A percentile compares a stretch with the other conserved stretches of the same genome.
Conservation (phyloP, 2,797 vertebrate genomes). For the Myotis myotis region DNA sequence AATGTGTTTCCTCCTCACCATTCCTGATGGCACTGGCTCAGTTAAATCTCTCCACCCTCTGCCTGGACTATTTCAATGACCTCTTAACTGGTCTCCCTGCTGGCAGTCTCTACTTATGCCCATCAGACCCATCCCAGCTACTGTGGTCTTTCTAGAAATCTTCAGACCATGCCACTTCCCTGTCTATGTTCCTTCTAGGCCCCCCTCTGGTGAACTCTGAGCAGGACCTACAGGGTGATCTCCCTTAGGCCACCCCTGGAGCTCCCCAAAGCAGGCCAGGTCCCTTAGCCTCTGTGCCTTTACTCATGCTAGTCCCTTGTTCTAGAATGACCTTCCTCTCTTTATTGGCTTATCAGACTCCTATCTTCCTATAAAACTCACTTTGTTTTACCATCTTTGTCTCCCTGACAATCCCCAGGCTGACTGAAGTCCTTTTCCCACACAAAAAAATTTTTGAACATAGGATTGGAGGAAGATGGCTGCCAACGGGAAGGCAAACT, state of each 20-base stretch:
- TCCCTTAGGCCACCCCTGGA: background rate
- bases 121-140: background rate
- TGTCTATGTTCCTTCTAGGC: background rate
- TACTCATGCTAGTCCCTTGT: background rate
- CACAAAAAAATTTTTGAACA: background rate
- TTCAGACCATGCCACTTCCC: background rate
- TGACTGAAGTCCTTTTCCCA: background rate
- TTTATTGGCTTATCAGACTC: background rate
- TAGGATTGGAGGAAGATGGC: no score
- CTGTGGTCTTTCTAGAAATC: background rate
- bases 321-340: background rate
- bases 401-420: background rate
- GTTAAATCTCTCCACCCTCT: background rate
- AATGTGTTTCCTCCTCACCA: background rate
- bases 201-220: constrained; percentile 19
- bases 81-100: background rate
- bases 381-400: background rate
- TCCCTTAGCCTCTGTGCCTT: background rate
- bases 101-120: background rate
- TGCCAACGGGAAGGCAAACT: no score
- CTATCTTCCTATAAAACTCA: background rate
- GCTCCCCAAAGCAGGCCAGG: no score
- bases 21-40: background rate
- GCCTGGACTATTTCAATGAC: background rate
- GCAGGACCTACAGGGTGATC: background rate